Conservation (phyloP, 1,140 invertebrate genomes). For the Trachymyrmex septentrionalis region DNA sequence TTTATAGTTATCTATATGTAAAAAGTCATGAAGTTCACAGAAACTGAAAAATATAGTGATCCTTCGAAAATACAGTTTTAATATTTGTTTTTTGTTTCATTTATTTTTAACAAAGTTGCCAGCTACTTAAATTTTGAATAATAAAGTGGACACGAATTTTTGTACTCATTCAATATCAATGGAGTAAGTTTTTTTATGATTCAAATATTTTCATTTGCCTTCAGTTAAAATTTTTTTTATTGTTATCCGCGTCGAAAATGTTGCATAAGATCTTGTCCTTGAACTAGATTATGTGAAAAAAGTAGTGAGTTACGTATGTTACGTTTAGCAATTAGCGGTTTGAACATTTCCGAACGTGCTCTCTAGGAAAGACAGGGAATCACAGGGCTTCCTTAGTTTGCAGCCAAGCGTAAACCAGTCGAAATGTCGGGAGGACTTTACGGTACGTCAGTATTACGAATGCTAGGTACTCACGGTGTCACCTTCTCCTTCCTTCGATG, state of each 20-base stretch:
- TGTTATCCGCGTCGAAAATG: not conserved
- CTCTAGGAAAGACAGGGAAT: slow-evolving; percentile 8
- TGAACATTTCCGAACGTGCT: not conserved
- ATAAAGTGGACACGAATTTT: too few species aligned
- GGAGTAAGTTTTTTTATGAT: slow-evolving; percentile 11
- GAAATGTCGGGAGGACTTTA: slow-evolving; percentile 34
- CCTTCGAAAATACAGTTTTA: too few species aligned
- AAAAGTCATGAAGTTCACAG: too few species aligned
- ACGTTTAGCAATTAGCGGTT: not conserved
- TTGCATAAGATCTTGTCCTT: not conserved
- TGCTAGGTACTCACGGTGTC: slow-evolving; percentile 31
- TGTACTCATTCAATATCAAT: too few species aligned
- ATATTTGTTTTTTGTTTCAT: too few species aligned
- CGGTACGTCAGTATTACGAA: slow-evolving; percentile 48
- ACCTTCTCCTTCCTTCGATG: slow-evolving; percentile 57
- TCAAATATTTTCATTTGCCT: not conserved
- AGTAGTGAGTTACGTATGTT: slow-evolving; percentile 16
- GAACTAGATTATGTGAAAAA: not conserved
- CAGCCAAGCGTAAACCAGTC: slow-evolving; percentile 12
- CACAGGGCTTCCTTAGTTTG: slow-evolving; percentile 8
- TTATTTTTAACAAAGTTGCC: too few species aligned
- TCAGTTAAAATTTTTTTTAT: not conserved
- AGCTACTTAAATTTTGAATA: too few species aligned
- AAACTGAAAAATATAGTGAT: too few species aligned
- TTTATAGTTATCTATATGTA: too few species aligned